These are phyloP conservation scores for Melanchra persicariae DNA, from an alignment of 2,888 invertebrate species.

Conservation along the genomic window DNA sequence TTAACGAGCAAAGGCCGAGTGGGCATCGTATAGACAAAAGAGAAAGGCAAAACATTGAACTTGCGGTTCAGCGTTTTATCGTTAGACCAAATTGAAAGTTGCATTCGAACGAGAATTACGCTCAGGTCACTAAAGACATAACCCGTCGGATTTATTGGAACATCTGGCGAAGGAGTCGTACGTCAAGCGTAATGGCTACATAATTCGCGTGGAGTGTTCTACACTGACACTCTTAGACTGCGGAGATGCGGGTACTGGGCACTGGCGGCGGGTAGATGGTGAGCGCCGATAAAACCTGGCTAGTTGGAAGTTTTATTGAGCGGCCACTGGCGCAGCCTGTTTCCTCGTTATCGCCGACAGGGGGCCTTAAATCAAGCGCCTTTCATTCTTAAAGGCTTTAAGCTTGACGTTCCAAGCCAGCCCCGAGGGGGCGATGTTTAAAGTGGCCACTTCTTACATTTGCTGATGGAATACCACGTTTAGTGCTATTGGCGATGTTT, in stretches of 20 bases:
- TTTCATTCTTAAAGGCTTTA: slow-evolving; percentile 85
- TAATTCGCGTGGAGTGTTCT: slow-evolving; percentile 81
- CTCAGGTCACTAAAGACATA: slow-evolving; percentile 52
- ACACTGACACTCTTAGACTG: slow-evolving; percentile 82
- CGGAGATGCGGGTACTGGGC: slow-evolving; percentile 80
- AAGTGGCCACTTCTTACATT: slow-evolving; percentile 69
- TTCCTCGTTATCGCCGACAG: slow-evolving; percentile 86
- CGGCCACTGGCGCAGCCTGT: slow-evolving; percentile 82
- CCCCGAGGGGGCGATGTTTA: slow-evolving; percentile 66
- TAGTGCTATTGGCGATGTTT: slow-evolving; percentile 56
- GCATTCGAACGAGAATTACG: slow-evolving; percentile 40
- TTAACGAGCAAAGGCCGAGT: slow-evolving; percentile 23
- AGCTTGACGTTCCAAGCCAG: slow-evolving; percentile 76
- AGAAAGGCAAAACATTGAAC: slow-evolving; percentile 41
- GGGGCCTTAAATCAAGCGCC: slow-evolving; percentile 86
- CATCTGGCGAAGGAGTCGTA: slow-evolving; percentile 75
- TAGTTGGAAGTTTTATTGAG: slow-evolving; percentile 86
- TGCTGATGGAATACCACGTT: slow-evolving; percentile 55
- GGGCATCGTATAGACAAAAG: slow-evolving; percentile 32
- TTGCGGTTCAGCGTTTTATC: slow-evolving; percentile 3
- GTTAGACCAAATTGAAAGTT: slow-evolving; percentile 52
- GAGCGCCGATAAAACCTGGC: slow-evolving; percentile 74
- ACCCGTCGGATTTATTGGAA: slow-evolving; percentile 74
- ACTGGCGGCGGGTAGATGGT: slow-evolving; percentile 74
- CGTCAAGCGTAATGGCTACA: slow-evolving; percentile 82